Conservation (phyloP, 1,140 invertebrate species). For the Drosophila seguyi region DNA sequence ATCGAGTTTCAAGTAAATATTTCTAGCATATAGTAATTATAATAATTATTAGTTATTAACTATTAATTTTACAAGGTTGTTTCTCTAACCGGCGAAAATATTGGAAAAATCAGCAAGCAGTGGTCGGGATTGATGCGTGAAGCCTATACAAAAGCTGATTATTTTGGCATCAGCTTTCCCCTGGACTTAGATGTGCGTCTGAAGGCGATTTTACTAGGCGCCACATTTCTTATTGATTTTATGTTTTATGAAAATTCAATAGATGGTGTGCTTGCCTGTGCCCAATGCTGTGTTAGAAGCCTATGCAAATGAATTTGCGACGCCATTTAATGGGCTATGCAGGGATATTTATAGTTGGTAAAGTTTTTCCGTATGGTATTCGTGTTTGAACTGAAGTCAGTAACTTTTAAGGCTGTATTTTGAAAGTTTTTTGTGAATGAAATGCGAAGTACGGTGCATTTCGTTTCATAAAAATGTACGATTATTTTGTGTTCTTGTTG, state of each 20-base stretch:
- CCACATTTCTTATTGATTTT: slow-evolving; percentile 90
- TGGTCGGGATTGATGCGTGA: slow-evolving; percentile 90
- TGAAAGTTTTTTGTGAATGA: neutral
- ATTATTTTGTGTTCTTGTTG: neutral
- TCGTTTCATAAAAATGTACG: neutral
- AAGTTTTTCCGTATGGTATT: neutral
- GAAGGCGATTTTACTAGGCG: slow-evolving; percentile 92
- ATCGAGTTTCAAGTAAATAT: slow-evolving; percentile 89
- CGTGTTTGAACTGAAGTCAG: neutral
- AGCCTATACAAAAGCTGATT: slow-evolving; percentile 91
- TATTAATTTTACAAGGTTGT: slow-evolving; percentile 86
- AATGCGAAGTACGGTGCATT: neutral
- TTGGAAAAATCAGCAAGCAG: slow-evolving; percentile 92
- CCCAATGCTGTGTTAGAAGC: neutral
- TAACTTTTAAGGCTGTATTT: neutral
- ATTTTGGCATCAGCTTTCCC: slow-evolving; percentile 92
- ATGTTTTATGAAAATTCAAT: slow-evolving; percentile 90
- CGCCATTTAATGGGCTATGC: neutral
- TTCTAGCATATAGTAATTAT: neutral
- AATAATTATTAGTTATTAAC: neutral
- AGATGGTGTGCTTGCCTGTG: slow-evolving; percentile 16
- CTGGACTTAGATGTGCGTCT: slow-evolving; percentile 92
- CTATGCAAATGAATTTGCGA: neutral
- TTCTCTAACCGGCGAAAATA: slow-evolving; percentile 87
- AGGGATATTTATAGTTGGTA: neutral